Conservation (phyloP, 2,797 vertebrate genomes). For the Fistularia commersonii region DNA sequence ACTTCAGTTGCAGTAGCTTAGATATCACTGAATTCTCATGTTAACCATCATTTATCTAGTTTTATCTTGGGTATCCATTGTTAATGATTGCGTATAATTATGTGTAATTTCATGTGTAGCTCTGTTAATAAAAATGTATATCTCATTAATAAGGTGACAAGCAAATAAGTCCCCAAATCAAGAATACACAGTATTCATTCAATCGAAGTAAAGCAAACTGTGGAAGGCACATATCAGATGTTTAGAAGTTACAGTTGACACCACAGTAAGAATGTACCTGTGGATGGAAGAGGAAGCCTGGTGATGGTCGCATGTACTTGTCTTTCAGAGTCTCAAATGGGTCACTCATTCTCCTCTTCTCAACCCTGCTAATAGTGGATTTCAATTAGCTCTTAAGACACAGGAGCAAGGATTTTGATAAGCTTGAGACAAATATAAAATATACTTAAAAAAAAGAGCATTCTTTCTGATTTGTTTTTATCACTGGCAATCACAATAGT, state of each 20-base stretch:
- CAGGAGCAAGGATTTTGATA: slow-evolving; percentile 6
- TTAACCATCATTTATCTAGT: slow-evolving; percentile 47
- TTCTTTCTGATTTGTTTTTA: no score
- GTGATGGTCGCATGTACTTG: slow-evolving; percentile 97
- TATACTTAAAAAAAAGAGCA: no score
- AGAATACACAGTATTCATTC: no score
- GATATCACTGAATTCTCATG: slow-evolving; percentile 35
- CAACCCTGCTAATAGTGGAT: slow-evolving; percentile 98
- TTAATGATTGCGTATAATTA: slow-evolving; percentile 16
- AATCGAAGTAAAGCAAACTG: no score
- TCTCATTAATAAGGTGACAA: slow-evolving; percentile 1
- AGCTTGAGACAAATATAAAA: background rate
- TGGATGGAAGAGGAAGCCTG: slow-evolving; percentile 97
- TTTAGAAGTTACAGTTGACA: background rate
- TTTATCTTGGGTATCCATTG: slow-evolving; percentile 25
- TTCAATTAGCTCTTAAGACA: slow-evolving; percentile 75
- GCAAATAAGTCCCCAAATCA: background rate
- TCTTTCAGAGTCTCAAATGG: slow-evolving; percentile 98
- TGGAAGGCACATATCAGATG: background rate
- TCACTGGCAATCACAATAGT: no score
- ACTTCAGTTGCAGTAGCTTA: slow-evolving; percentile 49
- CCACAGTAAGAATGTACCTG: slow-evolving; percentile 78
- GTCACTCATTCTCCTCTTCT: slow-evolving; percentile 98
- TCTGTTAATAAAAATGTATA: background rate
- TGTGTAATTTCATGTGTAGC: slow-evolving; percentile 13